phyloP scores from a whole-genome alignment of 2,888 invertebrate genomes.

The Nycteola revayana region DNA sequence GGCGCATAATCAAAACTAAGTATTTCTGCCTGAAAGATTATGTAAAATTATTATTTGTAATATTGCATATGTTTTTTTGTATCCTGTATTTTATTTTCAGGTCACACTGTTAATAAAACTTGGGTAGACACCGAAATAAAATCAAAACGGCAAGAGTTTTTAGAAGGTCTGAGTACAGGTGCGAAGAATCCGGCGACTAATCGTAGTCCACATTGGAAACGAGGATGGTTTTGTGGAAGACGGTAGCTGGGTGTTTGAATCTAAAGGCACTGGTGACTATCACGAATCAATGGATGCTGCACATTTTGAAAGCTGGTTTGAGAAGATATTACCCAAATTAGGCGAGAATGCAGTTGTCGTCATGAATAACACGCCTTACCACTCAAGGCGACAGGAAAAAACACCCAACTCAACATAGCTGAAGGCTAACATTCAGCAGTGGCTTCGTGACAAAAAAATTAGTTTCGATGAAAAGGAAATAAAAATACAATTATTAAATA shows the following conservation, averaged over 20 bases:
- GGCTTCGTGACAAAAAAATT: slow-evolving; percentile 6
- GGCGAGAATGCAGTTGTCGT: slow-evolving; percentile 8
- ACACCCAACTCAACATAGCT: slow-evolving; percentile 5
- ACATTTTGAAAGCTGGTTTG: slow-evolving; percentile 8
- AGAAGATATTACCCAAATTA: slow-evolving; percentile 7
- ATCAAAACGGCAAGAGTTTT: slow-evolving; percentile 14
- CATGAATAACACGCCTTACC: slow-evolving; percentile 10
- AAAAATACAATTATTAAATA: slow-evolving; percentile 1
- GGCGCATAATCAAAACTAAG: neutral
- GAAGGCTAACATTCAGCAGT: slow-evolving; percentile 10
- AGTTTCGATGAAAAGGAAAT: neutral
- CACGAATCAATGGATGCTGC: slow-evolving; percentile 11
- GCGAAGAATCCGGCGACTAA: slow-evolving; percentile 17
- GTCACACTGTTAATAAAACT: slow-evolving; percentile 13
- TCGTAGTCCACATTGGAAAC: slow-evolving; percentile 6
- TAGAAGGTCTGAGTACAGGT: slow-evolving; percentile 14
- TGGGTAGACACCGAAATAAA: slow-evolving; percentile 15
- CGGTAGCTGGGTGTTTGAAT: slow-evolving; percentile 6
- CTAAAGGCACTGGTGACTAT: slow-evolving; percentile 7
- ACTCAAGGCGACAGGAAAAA: slow-evolving; percentile 10
- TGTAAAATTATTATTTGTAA: neutral
- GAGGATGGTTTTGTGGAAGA: slow-evolving; percentile 7
- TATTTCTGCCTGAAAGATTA: neutral
- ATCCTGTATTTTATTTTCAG: slow-evolving; percentile 12
- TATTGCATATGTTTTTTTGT: slow-evolving; percentile 1